Conservation (phyloP, 2,113 vertebrate species). For the Oxyruncus cristatus region DNA sequence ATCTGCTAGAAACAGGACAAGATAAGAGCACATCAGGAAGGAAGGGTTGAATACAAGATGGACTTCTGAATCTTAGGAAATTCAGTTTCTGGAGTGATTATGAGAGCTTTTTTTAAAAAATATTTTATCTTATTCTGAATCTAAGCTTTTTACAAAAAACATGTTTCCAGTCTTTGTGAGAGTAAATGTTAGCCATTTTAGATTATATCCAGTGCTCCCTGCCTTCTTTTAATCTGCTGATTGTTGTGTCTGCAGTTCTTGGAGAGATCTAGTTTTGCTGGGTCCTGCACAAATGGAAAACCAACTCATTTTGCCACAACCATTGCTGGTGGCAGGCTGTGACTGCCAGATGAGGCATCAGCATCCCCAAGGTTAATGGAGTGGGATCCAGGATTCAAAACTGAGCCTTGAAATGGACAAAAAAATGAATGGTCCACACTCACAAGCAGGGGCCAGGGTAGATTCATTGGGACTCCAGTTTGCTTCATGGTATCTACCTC, state of each 20-base stretch:
- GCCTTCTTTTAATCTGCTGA: neutral
- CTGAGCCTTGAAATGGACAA: neutral
- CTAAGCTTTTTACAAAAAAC: neutral
- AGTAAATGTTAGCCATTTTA: neutral
- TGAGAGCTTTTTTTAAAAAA: neutral
- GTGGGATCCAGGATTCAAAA: neutral
- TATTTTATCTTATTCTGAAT: conserved; percentile 20
- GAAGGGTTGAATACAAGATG: neutral
- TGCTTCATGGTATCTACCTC: neutral
- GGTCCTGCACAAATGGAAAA: neutral
- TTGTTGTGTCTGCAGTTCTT: neutral
- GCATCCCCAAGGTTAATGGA: neutral
- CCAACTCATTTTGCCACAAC: neutral
- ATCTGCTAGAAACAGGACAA: conserved; percentile 18
- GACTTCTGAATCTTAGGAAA: neutral
- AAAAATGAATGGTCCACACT: neutral
- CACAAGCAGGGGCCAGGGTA: neutral
- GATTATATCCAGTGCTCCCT: neutral
- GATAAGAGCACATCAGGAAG: conserved; percentile 21
- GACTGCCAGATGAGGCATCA: neutral
- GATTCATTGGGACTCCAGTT: neutral
- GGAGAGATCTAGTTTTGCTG: neutral
- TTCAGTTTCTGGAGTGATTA: conserved; percentile 6
- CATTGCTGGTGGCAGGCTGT: neutral
- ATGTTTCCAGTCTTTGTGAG: neutral